These are phyloP conservation scores for Ommatoiulus sabulosus DNA, from an alignment of 2,888 invertebrate genomes.

Conservation along the genomic window DNA sequence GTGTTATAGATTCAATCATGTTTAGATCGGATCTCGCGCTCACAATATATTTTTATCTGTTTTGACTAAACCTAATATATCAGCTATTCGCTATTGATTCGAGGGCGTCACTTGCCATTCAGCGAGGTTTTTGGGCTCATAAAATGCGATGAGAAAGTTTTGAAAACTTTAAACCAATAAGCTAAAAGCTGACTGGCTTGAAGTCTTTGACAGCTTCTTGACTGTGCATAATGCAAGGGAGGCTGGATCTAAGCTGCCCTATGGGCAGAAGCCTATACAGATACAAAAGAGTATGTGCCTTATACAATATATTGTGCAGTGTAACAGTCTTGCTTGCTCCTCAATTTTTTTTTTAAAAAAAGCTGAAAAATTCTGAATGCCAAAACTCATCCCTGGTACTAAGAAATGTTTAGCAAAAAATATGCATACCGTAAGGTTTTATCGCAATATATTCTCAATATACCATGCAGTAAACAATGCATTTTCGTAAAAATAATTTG, in stretches of 20 bases:
- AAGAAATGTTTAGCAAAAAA: too few species aligned
- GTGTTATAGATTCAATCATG: constrained; percentile 52
- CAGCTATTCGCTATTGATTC: constrained; percentile 40
- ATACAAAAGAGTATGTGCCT: neutral
- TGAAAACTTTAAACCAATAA: constrained; percentile 43
- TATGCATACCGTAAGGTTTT: too few species aligned
- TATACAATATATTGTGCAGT: too few species aligned
- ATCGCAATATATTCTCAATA: too few species aligned
- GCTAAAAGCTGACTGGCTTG: constrained; percentile 4
- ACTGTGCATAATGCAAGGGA: constrained; percentile 18
- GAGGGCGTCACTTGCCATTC: constrained; percentile 36
- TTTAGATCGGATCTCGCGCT: constrained; percentile 44
- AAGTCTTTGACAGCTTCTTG: constrained; percentile 24
- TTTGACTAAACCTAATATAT: constrained; percentile 40
- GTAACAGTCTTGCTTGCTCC: too few species aligned
- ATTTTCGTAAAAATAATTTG: too few species aligned
- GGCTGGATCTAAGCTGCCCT: constrained; percentile 30
- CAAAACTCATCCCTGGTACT: too few species aligned
- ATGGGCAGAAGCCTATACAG: neutral
- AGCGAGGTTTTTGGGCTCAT: constrained; percentile 42
- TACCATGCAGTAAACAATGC: too few species aligned
- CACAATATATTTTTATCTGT: constrained; percentile 40
- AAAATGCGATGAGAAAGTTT: constrained; percentile 36
- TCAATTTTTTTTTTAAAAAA: too few species aligned
- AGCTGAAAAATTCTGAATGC: too few species aligned